These are phyloP conservation scores for Drymodes brunneopygia DNA, from an alignment of 2,113 vertebrate species.

Conservation along the genomic window DNA sequence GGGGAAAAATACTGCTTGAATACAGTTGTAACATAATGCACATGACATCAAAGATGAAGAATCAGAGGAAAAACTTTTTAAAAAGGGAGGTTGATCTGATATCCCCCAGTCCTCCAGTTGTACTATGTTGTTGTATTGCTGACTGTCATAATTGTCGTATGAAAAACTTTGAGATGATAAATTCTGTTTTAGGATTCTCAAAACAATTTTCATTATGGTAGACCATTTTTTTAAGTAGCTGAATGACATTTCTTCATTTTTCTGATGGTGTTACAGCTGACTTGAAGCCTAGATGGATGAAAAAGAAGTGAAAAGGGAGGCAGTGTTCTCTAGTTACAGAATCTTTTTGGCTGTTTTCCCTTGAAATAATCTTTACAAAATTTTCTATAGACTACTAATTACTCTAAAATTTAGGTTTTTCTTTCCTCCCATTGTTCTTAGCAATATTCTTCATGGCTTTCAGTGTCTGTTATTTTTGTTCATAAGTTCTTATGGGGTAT, in stretches of 20 bases:
- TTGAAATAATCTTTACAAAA: background rate
- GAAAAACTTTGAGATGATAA: background rate
- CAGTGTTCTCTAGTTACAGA: background rate
- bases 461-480: background rate
- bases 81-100: no score
- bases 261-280: background rate
- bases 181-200: background rate
- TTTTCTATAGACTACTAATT: background rate
- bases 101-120: background rate
- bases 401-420: background rate
- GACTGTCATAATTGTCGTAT: rapidly evolving
- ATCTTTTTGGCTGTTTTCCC: background rate
- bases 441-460: background rate
- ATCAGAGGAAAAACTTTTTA: background rate
- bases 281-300: background rate
- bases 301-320: background rate
- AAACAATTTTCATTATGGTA: background rate
- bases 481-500: background rate
- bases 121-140: background rate
- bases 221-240: background rate
- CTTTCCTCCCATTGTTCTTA: background rate
- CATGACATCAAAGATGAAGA: background rate
- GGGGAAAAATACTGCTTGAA: rapidly evolving
- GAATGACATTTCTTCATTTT: background rate
- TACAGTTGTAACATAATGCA: background rate